phyloP scores from a whole-genome alignment of 2,888 invertebrate genomes.

The Sisyra nigra region DNA sequence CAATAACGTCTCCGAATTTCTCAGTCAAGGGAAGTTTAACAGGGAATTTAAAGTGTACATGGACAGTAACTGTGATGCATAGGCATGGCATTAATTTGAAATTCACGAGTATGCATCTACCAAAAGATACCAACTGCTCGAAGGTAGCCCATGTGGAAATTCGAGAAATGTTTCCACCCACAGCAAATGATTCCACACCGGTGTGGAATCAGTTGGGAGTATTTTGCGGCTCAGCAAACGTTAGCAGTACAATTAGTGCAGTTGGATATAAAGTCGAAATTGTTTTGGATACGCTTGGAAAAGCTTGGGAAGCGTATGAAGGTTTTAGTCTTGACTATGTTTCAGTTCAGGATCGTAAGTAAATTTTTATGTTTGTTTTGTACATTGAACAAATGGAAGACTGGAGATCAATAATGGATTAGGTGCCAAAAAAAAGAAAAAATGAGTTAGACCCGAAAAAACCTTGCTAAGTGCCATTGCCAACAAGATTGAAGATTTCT shows the following conservation, averaged over 20 bases:
- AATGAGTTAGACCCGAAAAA: too few species aligned
- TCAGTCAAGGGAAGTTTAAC: constrained; percentile 37
- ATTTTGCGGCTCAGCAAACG: constrained; percentile 28
- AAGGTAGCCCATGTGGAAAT: constrained; percentile 25
- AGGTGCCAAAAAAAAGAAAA: too few species aligned
- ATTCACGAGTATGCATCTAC: constrained; percentile 25
- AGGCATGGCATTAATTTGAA: constrained; percentile 29
- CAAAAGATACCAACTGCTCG: constrained; percentile 20
- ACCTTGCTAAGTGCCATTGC: too few species aligned
- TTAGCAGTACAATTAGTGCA: constrained; percentile 24
- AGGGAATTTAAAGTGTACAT: constrained; percentile 47
- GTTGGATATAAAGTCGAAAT: constrained; percentile 37
- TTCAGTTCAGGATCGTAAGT: too few species aligned
- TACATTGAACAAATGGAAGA: too few species aligned
- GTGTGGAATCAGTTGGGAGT: constrained; percentile 11
- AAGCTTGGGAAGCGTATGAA: constrained; percentile 22
- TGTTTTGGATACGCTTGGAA: constrained; percentile 31
- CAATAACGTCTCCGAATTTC: constrained; percentile 44
- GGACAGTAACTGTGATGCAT: constrained; percentile 43
- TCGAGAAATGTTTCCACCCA: constrained; percentile 14
- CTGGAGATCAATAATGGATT: too few species aligned
- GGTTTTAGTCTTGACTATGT: constrained; percentile 38
- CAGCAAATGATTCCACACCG: too few species aligned
- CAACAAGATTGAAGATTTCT: too few species aligned
- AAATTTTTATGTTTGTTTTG: too few species aligned